These are phyloP conservation scores for Onychorhynchus coronatus DNA, from an alignment of 2,113 vertebrate genomes.

Conservation along the genomic window DNA sequence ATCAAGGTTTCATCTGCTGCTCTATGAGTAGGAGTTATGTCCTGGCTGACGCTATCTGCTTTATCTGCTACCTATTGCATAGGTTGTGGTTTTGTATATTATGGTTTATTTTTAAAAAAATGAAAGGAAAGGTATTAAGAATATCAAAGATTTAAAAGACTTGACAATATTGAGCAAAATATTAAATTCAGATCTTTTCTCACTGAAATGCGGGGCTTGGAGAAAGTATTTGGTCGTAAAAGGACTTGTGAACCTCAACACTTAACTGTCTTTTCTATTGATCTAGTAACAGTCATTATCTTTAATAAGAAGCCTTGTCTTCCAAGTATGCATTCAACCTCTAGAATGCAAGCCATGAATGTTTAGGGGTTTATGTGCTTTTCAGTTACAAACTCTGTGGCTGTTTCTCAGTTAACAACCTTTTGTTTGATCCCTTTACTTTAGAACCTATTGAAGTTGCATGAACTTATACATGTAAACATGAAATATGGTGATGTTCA, in stretches of 20 bases:
- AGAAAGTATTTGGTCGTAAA: background rate
- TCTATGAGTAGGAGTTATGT: background rate
- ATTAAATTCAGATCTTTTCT: background rate
- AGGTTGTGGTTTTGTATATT: background rate
- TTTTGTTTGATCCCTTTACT: background rate
- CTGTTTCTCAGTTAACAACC: background rate
- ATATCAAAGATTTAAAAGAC: background rate
- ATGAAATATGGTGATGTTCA: background rate
- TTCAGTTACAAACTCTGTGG: background rate
- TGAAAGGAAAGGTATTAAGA: background rate
- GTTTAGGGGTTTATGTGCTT: background rate
- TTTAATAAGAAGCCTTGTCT: background rate
- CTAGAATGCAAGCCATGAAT: background rate
- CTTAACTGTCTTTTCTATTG: background rate
- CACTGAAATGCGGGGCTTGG: background rate
- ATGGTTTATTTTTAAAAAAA: background rate
- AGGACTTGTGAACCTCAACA: background rate
- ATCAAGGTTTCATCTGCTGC: background rate
- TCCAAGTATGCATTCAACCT: background rate
- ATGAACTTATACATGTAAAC: background rate
- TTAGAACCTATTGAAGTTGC: background rate
- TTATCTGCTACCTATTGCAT: background rate
- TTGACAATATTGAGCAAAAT: background rate
- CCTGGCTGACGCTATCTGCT: background rate
- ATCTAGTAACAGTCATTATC: background rate